Conservation (phyloP, 2,113 vertebrate species). For the Garra rufa region DNA sequence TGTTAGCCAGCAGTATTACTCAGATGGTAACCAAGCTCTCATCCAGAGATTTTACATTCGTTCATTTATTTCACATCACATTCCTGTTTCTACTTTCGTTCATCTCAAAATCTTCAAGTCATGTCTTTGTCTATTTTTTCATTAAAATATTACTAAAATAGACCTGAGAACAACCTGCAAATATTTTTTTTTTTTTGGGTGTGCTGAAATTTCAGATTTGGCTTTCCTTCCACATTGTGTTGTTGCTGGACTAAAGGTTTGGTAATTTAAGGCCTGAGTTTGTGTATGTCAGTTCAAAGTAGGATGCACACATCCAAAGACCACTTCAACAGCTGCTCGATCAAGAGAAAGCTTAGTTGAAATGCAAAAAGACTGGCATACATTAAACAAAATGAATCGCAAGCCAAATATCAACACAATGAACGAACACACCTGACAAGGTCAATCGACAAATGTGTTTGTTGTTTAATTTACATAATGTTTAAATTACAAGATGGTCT, state of each 20-base stretch:
- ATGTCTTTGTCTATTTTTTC: background rate
- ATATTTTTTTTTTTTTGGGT: constrained; percentile 58
- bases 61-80: background rate
- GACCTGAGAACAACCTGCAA: constrained; percentile 43
- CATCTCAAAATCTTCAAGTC: background rate
- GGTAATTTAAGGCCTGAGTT: constrained; percentile 10
- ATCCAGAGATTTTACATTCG: constrained; percentile 55
- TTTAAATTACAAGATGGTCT: too few relatives aligned
- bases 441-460: too few relatives aligned
- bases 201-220: constrained; percentile 72
- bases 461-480: too few relatives aligned
- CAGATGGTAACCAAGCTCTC: constrained; percentile 86
- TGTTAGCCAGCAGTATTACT: constrained; percentile 93
- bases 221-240: background rate
- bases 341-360: too few relatives aligned
- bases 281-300: too few relatives aligned
- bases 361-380: too few relatives aligned
- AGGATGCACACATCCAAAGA: too few relatives aligned
- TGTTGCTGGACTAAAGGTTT: background rate
- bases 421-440: too few relatives aligned
- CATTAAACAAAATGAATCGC: too few relatives aligned
- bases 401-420: too few relatives aligned
- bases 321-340: too few relatives aligned
- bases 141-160: background rate
- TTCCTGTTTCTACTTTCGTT: background rate